These are phyloP conservation scores for Tryphoninae sp. DNA, from an alignment of 2,888 invertebrate species.

Conservation along the genomic window DNA sequence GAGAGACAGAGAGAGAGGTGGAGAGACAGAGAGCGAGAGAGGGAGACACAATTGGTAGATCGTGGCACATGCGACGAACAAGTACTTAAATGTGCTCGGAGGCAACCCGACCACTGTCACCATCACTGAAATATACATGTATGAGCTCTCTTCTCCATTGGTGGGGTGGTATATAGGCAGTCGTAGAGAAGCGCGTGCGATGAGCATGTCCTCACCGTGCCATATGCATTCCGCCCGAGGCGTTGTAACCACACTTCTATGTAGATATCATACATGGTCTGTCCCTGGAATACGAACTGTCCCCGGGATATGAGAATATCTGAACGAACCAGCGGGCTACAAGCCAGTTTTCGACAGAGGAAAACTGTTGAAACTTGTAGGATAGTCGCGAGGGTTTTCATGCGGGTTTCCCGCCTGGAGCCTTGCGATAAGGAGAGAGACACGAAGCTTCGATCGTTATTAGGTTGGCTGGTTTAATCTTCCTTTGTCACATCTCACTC, in stretches of 20 bases:
- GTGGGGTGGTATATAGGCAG: constrained; percentile 29
- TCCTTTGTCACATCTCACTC: not conserved
- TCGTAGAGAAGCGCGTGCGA: constrained; percentile 51
- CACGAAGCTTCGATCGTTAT: constrained; percentile 58
- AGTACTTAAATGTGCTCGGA: constrained; percentile 54
- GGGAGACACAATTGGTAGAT: constrained; percentile 29
- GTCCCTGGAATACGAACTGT: not conserved
- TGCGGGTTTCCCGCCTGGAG: constrained; percentile 51
- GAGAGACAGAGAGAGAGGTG: not conserved
- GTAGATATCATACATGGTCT: constrained; percentile 11
- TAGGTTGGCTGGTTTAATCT: constrained; percentile 35
- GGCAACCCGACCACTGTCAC: constrained; percentile 22
- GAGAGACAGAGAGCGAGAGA: constrained; percentile 9
- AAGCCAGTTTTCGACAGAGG: constrained; percentile 33
- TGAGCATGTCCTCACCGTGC: constrained; percentile 51
- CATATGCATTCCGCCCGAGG: constrained; percentile 48
- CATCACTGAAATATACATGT: constrained; percentile 32
- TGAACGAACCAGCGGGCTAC: constrained; percentile 23
- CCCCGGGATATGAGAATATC: constrained; percentile 31
- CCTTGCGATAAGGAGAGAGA: constrained; percentile 59
- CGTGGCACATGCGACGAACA: constrained; percentile 38
- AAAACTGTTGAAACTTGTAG: constrained; percentile 27
- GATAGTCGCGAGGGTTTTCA: not conserved
- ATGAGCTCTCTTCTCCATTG: constrained; percentile 43
- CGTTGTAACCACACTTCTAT: constrained; percentile 47